phyloP scores from a whole-genome alignment of 2,113 vertebrate genomes.

The Pseudopipra pipra region DNA sequence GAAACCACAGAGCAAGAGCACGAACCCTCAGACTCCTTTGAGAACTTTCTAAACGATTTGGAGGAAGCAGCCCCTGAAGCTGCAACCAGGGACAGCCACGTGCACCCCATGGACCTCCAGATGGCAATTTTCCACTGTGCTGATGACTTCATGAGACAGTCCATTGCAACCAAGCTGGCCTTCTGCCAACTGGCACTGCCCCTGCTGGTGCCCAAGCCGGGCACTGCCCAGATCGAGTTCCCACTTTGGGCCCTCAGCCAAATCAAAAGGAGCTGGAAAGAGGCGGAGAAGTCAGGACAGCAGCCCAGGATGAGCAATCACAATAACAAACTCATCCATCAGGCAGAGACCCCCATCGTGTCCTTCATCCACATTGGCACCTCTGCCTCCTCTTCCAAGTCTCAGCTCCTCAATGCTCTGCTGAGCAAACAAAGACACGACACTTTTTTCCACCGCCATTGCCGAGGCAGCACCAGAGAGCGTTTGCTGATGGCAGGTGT shows the following conservation, averaged over 20 bases:
- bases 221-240: slow-evolving; percentile 60
- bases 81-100: neutral
- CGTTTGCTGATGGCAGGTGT: no score
- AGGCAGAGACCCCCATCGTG: no score
- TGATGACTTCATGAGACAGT: slow-evolving; percentile 74
- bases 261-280: slow-evolving; percentile 75
- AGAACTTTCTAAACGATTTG: neutral
- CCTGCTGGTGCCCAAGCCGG: slow-evolving; percentile 70
- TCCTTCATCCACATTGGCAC: no score
- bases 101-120: slow-evolving; percentile 79
- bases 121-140: slow-evolving; percentile 78
- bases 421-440: no score
- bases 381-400: no score
- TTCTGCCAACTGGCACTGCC: slow-evolving; percentile 79
- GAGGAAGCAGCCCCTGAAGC: neutral
- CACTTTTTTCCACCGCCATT: no score
- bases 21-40: neutral
- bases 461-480: no score
- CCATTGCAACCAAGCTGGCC: slow-evolving; percentile 72
- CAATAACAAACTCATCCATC: no score
- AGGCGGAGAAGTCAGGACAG: neutral
- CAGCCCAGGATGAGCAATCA: neutral
- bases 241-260: slow-evolving; percentile 74
- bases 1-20: neutral
- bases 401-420: no score